Evolutionary conservation across 2,888 invertebrate species (phyloP), one percentile per base, ranked within the genome.

Genomic region (Sarcophaga carnaria): DNA sequence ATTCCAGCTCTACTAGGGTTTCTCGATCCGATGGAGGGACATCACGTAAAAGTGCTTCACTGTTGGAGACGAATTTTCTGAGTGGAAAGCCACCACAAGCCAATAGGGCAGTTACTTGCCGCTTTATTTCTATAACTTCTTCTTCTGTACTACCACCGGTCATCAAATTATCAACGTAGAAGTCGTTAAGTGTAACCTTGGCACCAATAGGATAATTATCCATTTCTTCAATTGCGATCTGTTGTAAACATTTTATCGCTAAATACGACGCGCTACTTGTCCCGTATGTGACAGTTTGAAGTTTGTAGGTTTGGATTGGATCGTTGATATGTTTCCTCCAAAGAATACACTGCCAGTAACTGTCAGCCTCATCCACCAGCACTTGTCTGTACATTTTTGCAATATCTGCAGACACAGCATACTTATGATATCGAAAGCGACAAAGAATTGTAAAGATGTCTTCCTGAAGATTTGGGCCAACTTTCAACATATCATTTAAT

Each of bases 151-250:
- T 64, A 14, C 71, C 81, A 12, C 86, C 85, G 17, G 88, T 86
- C 6, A 90, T 79, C 17, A 88, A 67, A 85, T 89, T 89, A 37
- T 88, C 88, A 4, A 88, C 86, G 47, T 89, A 89, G 74, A 89
- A 89, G 71, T 89, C 85, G 10, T 64, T 74, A 11, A 72, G 66
- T 6, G 89, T 64, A 3, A 80, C 71, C 22, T 62, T 64, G 11
- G 87, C 37, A 17, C 88, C 90, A 14, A 86, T 20, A 4, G 90
- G 89, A 70, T 63, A 89, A 20, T 82, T 80, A 0, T 17, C 3
- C 8, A 47, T 22, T 63, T 90, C 82, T 10, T 88, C 82, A 0
- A 25, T n/a, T 8, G 74, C 70, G 1, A 83, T 4, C 37, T 84
- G 75, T 4, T 80, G 80, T 3, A 75, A 20, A 64, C 72, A 78